A percentile compares a stretch with the other conserved stretches of the same genome.
phyloP scores from a whole-genome alignment of 2,113 vertebrate species.

The Saguinus midas region DNA sequence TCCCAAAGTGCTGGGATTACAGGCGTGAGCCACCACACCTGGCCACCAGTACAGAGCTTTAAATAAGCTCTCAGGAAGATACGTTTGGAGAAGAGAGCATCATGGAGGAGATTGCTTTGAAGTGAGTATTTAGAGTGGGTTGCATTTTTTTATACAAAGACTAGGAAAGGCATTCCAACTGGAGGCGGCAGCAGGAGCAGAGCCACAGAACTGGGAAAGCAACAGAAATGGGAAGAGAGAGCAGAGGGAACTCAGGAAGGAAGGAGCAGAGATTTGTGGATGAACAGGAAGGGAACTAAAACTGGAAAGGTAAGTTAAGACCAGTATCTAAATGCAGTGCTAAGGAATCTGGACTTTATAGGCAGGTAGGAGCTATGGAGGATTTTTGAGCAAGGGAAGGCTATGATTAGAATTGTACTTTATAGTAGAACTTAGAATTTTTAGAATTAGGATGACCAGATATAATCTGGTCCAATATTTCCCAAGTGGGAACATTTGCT shows the following conservation, averaged over 20 bases:
- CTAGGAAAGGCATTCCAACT: not conserved
- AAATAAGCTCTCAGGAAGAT: not conserved
- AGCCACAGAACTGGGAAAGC: not conserved
- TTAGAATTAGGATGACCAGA: not conserved
- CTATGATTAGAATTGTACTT: not conserved
- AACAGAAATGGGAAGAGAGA: not conserved
- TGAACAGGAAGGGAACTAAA: not conserved
- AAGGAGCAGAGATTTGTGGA: not conserved
- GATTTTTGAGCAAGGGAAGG: not conserved
- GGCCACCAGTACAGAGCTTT: not conserved
- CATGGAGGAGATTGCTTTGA: not conserved
- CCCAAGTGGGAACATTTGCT: not conserved
- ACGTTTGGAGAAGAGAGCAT: not conserved
- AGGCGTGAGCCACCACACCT: too few species aligned
- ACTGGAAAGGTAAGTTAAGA: not conserved
- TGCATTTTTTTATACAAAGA: not conserved
- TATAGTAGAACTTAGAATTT: not conserved
- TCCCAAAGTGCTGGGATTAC: too few species aligned
- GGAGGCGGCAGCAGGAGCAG: not conserved
- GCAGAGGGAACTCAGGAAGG: not conserved
- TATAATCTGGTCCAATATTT: not conserved
- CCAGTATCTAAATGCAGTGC: not conserved
- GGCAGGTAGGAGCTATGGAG: not conserved
- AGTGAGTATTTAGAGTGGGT: not conserved
- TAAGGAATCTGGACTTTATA: not conserved